Evolutionary conservation across 1,140 invertebrate species (phyloP).

Genomic region (Leptinotarsa defecta): DNA sequence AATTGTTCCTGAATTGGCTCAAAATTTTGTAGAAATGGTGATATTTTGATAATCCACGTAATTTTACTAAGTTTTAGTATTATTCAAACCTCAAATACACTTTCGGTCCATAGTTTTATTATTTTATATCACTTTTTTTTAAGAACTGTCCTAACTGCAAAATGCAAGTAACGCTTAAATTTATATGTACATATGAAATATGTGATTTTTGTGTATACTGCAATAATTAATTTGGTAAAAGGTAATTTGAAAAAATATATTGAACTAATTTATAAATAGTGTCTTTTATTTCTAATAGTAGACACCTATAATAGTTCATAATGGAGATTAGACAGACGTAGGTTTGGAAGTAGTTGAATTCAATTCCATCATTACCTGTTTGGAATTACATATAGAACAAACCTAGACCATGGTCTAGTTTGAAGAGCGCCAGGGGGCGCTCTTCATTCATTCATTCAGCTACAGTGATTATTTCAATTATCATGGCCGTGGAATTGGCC

Average conservation of each 20-base stretch:
- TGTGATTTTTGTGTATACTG: constrained; percentile 51
- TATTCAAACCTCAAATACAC: not conserved
- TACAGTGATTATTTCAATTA: too few relatives aligned
- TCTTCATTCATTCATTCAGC: too few relatives aligned
- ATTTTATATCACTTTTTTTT: constrained; percentile 14
- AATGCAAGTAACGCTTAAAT: constrained; percentile 27
- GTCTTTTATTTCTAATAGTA: not conserved
- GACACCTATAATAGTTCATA: too few relatives aligned
- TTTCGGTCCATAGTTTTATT: constrained; percentile 20
- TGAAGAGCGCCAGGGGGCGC: too few relatives aligned
- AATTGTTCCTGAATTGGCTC: not conserved
- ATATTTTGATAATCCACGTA: constrained; percentile 13
- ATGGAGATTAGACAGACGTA: too few relatives aligned
- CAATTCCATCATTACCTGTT: too few relatives aligned
- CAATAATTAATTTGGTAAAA: constrained; percentile 45
- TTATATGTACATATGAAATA: constrained; percentile 41
- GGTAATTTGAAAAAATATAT: constrained; percentile 49
- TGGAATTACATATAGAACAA: too few relatives aligned
- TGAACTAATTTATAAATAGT: constrained; percentile 47
- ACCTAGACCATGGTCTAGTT: too few relatives aligned
- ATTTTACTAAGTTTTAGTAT: constrained; percentile 8
- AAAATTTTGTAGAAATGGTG: constrained; percentile 23
- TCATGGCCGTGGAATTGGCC: too few relatives aligned
- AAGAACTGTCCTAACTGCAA: constrained; percentile 17
- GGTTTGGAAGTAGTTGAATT: too few relatives aligned